Evolutionary conservation across 2,888 invertebrate species (phyloP).

Genomic region (Hypomecis atomaria): DNA sequence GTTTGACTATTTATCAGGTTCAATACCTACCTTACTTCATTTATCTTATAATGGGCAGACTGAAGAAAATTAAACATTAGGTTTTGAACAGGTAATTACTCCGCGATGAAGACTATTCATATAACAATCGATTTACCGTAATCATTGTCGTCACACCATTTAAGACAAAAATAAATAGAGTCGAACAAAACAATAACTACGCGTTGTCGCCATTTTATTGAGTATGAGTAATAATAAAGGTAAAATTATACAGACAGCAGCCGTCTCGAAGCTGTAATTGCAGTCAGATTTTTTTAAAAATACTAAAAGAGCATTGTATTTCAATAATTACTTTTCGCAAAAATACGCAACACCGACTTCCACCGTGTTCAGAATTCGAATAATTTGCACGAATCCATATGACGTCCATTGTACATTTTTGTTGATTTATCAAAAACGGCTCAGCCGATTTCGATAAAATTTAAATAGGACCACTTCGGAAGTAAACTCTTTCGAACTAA

Average conservation of each 20-base stretch:
- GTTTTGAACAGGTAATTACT: conserved; percentile 20
- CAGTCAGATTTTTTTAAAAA: too few relatives aligned
- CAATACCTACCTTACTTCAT: conserved; percentile 17
- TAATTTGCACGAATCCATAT: too few relatives aligned
- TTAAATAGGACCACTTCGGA: too few relatives aligned
- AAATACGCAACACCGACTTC: too few relatives aligned
- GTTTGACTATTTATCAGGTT: conserved; percentile 21
- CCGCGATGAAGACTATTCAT: conserved; percentile 8
- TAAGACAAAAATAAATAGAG: conserved; percentile 2
- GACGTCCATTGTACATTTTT: too few relatives aligned
- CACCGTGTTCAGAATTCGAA: too few relatives aligned
- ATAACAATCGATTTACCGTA: conserved; percentile 11
- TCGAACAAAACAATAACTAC: neutral
- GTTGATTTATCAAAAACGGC: too few relatives aligned
- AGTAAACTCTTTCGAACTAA: too few relatives aligned
- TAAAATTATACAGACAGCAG: neutral
- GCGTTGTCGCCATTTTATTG: neutral
- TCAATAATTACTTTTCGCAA: too few relatives aligned
- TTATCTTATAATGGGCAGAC: conserved; percentile 7
- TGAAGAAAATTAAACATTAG: conserved; percentile 11
- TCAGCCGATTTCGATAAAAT: too few relatives aligned
- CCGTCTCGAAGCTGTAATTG: too few relatives aligned
- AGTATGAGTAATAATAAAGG: neutral
- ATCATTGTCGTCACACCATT: neutral
- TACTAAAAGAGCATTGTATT: too few relatives aligned